Conservation (phyloP, 2,888 invertebrate species). For the Andrena bicolor region DNA sequence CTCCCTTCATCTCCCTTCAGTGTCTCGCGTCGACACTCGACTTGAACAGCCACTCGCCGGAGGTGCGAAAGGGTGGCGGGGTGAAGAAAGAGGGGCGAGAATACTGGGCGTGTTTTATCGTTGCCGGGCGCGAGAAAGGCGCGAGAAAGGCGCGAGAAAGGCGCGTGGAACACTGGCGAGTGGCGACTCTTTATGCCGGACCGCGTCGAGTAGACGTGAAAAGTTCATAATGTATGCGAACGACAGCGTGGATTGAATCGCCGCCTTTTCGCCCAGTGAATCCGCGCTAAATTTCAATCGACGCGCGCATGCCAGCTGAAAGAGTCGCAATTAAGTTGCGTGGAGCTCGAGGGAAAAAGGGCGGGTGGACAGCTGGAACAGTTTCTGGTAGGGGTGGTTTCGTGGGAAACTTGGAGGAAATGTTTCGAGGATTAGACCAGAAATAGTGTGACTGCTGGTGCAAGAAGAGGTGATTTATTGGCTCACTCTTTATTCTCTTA, state of each 20-base stretch:
- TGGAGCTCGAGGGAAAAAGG: background rate
- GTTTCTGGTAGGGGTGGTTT: too few relatives aligned
- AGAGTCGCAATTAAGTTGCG: constrained; percentile 51
- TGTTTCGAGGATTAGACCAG: too few relatives aligned
- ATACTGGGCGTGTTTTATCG: constrained; percentile 25
- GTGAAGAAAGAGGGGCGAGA: background rate
- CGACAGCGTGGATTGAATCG: constrained; percentile 31
- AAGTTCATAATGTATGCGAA: constrained; percentile 61
- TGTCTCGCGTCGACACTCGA: constrained; percentile 44
- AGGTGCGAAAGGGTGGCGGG: background rate
- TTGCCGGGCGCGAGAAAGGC: background rate
- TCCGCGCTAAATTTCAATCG: constrained; percentile 50
- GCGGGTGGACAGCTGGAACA: background rate
- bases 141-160: constrained; percentile 3
- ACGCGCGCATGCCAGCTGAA: constrained; percentile 31
- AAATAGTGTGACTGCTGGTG: too few relatives aligned
- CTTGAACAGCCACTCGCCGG: constrained; percentile 28
- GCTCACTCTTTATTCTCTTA: too few relatives aligned
- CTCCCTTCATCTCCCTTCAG: constrained; percentile 13
- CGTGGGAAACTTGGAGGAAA: too few relatives aligned
- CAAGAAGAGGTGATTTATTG: too few relatives aligned
- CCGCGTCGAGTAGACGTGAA: constrained; percentile 38
- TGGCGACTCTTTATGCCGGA: constrained; percentile 30
- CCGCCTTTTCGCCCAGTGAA: constrained; percentile 26
- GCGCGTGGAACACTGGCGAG: background rate